These are phyloP conservation scores for Camptogramma bilineatum DNA, from an alignment of 2,888 invertebrate genomes.

Conservation along the genomic window DNA sequence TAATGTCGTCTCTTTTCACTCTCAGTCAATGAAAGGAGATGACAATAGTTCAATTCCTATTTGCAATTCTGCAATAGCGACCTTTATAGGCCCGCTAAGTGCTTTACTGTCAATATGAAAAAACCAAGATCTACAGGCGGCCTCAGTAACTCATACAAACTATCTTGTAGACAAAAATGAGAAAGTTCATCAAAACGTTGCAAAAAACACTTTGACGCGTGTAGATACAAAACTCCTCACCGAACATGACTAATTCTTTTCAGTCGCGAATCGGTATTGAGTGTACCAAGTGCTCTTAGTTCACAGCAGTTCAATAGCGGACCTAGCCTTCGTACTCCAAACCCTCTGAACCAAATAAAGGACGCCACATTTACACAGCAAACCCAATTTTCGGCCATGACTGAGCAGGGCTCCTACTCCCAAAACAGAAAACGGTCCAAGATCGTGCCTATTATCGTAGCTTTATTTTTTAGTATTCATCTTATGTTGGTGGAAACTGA, in stretches of 20 bases:
- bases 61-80: too few relatives aligned
- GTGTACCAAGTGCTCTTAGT: constrained; percentile 26
- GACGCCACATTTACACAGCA: constrained; percentile 10
- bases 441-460: too few relatives aligned
- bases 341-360: constrained; percentile 31
- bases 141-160: neutral
- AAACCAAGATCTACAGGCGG: too few relatives aligned
- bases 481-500: too few relatives aligned
- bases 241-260: constrained; percentile 17
- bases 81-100: too few relatives aligned
- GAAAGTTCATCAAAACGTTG: neutral
- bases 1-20: too few relatives aligned
- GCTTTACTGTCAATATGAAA: too few relatives aligned
- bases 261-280: constrained; percentile 20
- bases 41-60: too few relatives aligned
- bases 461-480: too few relatives aligned
- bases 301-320: constrained; percentile 32
- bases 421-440: too few relatives aligned
- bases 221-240: neutral
- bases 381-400: constrained; percentile 2
- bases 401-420: too few relatives aligned
- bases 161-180: neutral
- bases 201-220: neutral
- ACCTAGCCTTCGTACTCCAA: constrained; percentile 30
- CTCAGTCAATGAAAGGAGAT: too few relatives aligned